Evolutionary conservation across 1,140 invertebrate species (phyloP).

Genomic region (Neodiprion lecontei): DNA sequence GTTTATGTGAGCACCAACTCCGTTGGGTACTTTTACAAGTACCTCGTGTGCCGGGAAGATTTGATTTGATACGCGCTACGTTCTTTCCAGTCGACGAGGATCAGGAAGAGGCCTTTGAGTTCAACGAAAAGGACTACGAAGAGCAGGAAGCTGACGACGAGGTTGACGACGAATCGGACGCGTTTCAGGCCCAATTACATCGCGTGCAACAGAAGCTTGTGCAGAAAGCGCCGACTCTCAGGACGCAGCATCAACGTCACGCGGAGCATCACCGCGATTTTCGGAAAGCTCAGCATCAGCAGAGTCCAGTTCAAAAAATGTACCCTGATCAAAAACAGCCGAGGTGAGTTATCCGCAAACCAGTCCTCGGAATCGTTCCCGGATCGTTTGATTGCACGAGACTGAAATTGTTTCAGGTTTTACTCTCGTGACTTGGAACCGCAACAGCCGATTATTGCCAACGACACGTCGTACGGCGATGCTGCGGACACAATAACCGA

Average conservation of each 20-base stretch:
- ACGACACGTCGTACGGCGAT: slow-evolving; percentile 12
- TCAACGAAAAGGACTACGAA: slow-evolving; percentile 36
- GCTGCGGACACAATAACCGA: neutral
- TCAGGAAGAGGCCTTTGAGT: slow-evolving; percentile 18
- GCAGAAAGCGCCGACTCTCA: neutral
- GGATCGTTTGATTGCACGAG: neutral
- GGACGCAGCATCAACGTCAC: slow-evolving; percentile 5
- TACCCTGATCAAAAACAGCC: neutral
- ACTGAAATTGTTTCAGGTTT: neutral
- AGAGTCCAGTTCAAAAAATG: neutral
- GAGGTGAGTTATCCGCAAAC: neutral
- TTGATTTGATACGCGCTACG: neutral
- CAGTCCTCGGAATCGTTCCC: neutral
- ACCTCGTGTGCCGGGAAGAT: neutral
- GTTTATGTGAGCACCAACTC: slow-evolving; percentile 6
- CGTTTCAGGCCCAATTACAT: slow-evolving; percentile 6
- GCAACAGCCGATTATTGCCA: neutral
- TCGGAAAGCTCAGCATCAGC: slow-evolving; percentile 12
- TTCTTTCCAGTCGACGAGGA: slow-evolving; percentile 30
- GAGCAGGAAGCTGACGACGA: slow-evolving; percentile 42
- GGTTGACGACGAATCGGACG: slow-evolving; percentile 39
- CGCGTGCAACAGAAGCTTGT: neutral
- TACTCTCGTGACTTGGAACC: neutral
- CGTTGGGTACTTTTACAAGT: neutral
- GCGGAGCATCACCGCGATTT: slow-evolving; percentile 26